Percentiles rank a stretch among this genome's conserved stretches.
phyloP scores from a whole-genome alignment of 2,888 invertebrate species.

The Ochropleura plecta region DNA sequence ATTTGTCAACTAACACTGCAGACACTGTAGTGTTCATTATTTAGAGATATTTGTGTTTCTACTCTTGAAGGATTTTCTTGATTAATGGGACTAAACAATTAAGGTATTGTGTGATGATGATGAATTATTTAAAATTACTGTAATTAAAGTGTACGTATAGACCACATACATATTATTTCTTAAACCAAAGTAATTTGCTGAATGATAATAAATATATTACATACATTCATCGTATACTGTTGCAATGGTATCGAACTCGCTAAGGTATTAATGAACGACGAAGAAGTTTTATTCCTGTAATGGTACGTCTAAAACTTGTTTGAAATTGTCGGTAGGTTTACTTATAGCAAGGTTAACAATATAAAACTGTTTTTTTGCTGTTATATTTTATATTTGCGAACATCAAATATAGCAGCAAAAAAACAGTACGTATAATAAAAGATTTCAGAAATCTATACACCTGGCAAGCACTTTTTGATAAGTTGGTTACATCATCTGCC shows the following conservation, averaged over 20 bases:
- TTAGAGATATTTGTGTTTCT: background rate
- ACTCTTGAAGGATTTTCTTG: conserved; percentile 4
- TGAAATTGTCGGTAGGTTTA: conserved; percentile 42
- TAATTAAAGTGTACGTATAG: background rate
- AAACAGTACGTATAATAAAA: background rate
- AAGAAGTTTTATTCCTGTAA: conserved; percentile 44
- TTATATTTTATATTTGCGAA: conserved; percentile 15
- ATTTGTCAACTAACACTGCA: conserved; percentile 5
- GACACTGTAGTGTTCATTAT: background rate
- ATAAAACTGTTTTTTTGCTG: conserved; percentile 35
- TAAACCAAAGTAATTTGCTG: background rate
- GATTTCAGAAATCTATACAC: background rate
- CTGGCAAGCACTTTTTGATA: background rate
- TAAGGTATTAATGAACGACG: conserved; percentile 42
- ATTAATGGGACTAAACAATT: background rate
- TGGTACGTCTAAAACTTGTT: conserved; percentile 41
- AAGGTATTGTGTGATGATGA: background rate
- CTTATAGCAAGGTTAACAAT: conserved; percentile 34
- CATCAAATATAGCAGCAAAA: no score
- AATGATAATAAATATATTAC: background rate
- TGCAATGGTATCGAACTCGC: conserved; percentile 9
- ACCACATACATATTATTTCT: background rate
- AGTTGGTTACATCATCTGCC: no score
- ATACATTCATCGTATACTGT: background rate
- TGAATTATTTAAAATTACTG: background rate